These are phyloP conservation scores for Ariolimax columbianus DNA, from an alignment of 2,888 invertebrate genomes.

Conservation along the genomic window DNA sequence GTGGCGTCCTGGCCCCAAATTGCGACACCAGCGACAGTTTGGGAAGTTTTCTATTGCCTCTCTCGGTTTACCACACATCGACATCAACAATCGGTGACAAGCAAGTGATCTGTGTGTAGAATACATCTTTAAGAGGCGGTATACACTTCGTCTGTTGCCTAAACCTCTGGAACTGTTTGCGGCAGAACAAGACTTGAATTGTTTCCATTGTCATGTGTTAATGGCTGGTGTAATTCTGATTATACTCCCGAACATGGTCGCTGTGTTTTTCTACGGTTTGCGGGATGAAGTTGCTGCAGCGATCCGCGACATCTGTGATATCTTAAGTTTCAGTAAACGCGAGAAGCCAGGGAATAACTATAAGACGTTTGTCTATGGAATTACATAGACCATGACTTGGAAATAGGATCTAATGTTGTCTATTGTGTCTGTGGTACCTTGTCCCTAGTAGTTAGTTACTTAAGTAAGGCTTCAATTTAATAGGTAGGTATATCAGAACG, in stretches of 20 bases:
- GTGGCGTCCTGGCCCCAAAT: background rate
- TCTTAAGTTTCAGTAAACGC: background rate
- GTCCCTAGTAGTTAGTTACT: too few species aligned
- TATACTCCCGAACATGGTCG: background rate
- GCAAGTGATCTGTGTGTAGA: background rate
- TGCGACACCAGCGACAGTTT: background rate
- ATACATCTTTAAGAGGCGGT: background rate
- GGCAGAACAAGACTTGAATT: background rate
- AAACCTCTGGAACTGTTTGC: background rate
- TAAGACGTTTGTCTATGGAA: background rate
- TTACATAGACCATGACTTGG: background rate
- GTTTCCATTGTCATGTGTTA: background rate
- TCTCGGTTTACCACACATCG: background rate
- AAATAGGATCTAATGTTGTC: too few species aligned
- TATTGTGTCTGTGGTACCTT: too few species aligned
- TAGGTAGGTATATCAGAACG: too few species aligned
- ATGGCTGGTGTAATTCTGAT: background rate
- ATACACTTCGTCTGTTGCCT: background rate
- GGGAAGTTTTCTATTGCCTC: background rate
- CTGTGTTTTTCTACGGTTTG: background rate
- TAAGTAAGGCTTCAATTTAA: too few species aligned
- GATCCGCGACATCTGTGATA: constrained; percentile 20
- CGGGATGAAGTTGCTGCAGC: background rate
- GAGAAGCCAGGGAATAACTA: background rate
- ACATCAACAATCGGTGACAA: constrained; percentile 18